Conservation (phyloP, 2,888 invertebrate genomes). For the Chrysolina oricalcia region DNA sequence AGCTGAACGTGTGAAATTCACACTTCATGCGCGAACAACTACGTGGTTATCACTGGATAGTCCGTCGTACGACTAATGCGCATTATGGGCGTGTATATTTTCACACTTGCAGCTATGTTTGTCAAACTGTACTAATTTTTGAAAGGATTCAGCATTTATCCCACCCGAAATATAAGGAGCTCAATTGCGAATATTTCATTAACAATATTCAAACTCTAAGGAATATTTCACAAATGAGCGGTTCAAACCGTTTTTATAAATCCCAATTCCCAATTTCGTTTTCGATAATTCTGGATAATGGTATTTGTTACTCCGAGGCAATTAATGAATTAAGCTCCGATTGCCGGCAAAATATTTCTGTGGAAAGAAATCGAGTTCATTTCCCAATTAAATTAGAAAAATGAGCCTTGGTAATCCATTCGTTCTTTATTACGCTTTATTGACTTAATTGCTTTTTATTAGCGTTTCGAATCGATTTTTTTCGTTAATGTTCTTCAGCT, state of each 20-base stretch:
- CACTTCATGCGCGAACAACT: too few species aligned
- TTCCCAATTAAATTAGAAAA: slow-evolving; percentile 36
- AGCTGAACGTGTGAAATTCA: background rate
- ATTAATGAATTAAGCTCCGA: slow-evolving; percentile 7
- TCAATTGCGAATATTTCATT: background rate
- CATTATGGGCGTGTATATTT: too few species aligned
- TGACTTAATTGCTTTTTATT: slow-evolving; percentile 48
- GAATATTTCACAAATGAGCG: background rate
- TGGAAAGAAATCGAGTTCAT: slow-evolving; percentile 16
- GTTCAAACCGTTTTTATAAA: slow-evolving; percentile 1
- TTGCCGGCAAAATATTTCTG: slow-evolving; percentile 12
- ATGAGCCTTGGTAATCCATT: slow-evolving; percentile 39
- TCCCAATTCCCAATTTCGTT: slow-evolving; percentile 1
- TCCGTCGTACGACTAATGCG: too few species aligned
- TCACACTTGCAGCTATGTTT: too few species aligned
- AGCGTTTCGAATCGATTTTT: slow-evolving; percentile 44
- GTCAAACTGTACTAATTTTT: background rate
- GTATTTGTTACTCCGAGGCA: slow-evolving; percentile 8
- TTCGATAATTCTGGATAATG: slow-evolving; percentile 19
- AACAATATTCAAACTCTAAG: background rate
- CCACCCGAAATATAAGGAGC: background rate
- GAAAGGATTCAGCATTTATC: background rate
- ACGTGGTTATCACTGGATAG: too few species aligned
- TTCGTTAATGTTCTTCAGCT: slow-evolving; percentile 29
- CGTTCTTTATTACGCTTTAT: slow-evolving; percentile 45